Evolutionary conservation across 1,140 invertebrate genomes (phyloP).

Genomic region (Colletes gigas): DNA sequence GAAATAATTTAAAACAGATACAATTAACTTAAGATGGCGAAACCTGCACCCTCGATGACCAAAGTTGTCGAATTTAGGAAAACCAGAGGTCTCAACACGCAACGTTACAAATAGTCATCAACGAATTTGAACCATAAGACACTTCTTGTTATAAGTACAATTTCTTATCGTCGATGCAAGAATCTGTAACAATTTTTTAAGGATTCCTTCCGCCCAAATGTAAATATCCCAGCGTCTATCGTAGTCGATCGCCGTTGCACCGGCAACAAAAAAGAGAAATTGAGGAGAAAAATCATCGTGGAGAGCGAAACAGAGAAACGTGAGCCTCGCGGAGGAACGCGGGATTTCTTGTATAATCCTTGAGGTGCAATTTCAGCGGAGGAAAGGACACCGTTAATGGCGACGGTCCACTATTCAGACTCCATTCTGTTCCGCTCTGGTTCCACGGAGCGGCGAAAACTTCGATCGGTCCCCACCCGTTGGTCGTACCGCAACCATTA

Average conservation of each 20-base stretch:
- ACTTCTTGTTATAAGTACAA: too few species aligned
- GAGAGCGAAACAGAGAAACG: background rate
- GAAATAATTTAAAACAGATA: too few species aligned
- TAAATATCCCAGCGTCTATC: background rate
- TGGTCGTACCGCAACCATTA: slow-evolving; percentile 16
- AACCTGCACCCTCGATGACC: too few species aligned
- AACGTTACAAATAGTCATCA: too few species aligned
- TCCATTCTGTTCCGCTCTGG: slow-evolving; percentile 58
- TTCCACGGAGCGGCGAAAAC: slow-evolving; percentile 52
- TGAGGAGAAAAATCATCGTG: background rate
- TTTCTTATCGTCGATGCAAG: too few species aligned
- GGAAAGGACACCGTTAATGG: slow-evolving; percentile 41
- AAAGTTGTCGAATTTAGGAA: too few species aligned
- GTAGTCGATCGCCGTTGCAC: background rate
- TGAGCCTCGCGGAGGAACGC: background rate
- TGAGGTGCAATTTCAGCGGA: background rate
- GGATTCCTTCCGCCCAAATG: too few species aligned
- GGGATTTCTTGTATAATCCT: background rate
- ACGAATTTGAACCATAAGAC: too few species aligned
- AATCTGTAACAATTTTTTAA: too few species aligned
- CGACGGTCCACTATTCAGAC: slow-evolving; percentile 18
- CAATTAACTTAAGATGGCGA: too few species aligned
- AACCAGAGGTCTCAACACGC: too few species aligned
- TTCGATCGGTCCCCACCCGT: slow-evolving; percentile 5
- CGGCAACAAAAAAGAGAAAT: background rate